Evolutionary conservation across 2,113 vertebrate genomes (phyloP).

Genomic region (Narcine bancroftii): DNA sequence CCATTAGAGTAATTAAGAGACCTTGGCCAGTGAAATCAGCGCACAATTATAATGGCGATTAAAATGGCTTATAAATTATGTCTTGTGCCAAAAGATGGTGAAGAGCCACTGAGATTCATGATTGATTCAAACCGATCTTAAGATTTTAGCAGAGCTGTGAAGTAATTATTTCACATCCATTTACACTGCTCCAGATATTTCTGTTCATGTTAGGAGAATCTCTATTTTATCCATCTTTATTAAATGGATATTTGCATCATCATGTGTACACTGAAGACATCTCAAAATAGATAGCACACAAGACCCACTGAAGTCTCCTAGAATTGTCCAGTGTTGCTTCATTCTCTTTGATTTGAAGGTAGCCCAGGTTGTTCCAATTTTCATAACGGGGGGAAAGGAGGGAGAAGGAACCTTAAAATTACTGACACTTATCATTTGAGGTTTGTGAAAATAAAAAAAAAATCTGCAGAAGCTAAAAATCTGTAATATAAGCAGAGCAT

Average conservation of each 20-base stretch:
- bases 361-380: neutral
- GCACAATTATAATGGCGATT: neutral
- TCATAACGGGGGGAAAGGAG: neutral
- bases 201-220: neutral
- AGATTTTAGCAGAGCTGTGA: neutral
- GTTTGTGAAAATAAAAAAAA: too few relatives aligned
- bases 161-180: neutral
- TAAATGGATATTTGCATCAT: neutral
- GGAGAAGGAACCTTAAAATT: neutral
- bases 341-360: neutral
- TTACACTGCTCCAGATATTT: neutral
- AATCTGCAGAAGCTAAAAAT: too few relatives aligned
- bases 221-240: neutral
- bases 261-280: neutral
- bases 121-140: neutral
- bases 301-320: neutral
- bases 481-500: too few relatives aligned
- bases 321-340: neutral
- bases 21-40: neutral
- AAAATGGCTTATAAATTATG: neutral
- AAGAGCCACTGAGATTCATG: neutral
- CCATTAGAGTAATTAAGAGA: neutral
- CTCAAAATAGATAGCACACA: neutral
- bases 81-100: neutral
- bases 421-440: neutral